These are phyloP conservation scores for Calidris pygmaea DNA, from an alignment of 2,113 vertebrate genomes.

Conservation along the genomic window DNA sequence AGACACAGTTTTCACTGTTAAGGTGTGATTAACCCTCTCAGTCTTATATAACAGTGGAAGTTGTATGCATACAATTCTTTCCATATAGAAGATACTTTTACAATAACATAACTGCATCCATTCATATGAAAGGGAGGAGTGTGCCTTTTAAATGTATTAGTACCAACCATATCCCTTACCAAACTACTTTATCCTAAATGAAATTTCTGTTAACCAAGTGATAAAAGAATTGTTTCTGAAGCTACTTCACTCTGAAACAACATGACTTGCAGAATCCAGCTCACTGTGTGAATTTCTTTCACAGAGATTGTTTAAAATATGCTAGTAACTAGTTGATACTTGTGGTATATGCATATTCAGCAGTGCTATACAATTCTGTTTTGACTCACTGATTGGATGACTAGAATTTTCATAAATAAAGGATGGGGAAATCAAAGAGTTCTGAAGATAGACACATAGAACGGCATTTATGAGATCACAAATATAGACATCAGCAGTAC, in stretches of 20 bases:
- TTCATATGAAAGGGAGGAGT: not conserved
- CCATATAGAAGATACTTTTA: not conserved
- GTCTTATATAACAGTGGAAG: not conserved
- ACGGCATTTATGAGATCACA: conserved; percentile 39
- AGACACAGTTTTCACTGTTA: not conserved
- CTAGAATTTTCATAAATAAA: conserved; percentile 37
- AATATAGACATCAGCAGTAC: conserved; percentile 50
- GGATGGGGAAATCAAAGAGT: conserved; percentile 25
- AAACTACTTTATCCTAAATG: not conserved
- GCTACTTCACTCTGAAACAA: not conserved
- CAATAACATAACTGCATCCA: not conserved
- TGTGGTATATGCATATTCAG: conserved; percentile 17
- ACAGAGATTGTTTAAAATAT: not conserved
- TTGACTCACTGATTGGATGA: conserved; percentile 28
- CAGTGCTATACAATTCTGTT: conserved; percentile 5
- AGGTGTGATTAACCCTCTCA: not conserved
- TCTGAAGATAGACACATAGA: conserved; percentile 30
- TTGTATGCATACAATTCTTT: not conserved
- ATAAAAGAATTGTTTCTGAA: not conserved
- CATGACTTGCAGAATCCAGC: not conserved
- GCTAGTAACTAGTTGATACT: not conserved
- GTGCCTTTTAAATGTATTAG: not conserved
- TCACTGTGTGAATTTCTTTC: not conserved
- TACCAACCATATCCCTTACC: not conserved
- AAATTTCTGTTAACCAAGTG: not conserved